These are phyloP conservation scores for Nylanderia fulva DNA, from an alignment of 1,140 invertebrate species.

Conservation along the genomic window DNA sequence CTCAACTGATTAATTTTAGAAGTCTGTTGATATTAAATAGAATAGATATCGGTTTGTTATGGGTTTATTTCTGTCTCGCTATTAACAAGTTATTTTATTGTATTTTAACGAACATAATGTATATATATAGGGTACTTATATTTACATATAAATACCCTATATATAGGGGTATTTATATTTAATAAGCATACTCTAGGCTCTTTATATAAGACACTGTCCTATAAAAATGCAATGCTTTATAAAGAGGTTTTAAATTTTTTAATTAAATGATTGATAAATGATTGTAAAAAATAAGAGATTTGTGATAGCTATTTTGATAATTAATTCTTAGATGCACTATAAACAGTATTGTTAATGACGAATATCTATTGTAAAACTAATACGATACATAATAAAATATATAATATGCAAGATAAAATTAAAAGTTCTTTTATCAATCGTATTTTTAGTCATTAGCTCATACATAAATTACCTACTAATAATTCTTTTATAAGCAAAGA, in stretches of 20 bases:
- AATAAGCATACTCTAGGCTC: background rate
- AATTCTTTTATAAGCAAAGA: slow-evolving; percentile 17
- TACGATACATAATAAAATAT: background rate
- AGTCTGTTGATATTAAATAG: background rate
- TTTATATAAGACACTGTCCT: background rate
- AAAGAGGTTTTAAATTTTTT: too few relatives aligned
- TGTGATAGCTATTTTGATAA: background rate
- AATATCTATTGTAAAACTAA: background rate
- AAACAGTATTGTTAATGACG: background rate
- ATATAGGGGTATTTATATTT: too few relatives aligned
- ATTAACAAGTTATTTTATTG: background rate
- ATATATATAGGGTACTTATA: too few relatives aligned
- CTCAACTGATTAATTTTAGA: slow-evolving; percentile 15
- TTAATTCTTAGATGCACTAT: background rate
- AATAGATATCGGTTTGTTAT: background rate
- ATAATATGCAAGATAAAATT: background rate
- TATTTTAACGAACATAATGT: background rate
- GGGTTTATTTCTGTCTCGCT: slow-evolving; percentile 17
- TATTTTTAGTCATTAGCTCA: background rate
- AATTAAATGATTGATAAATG: too few relatives aligned
- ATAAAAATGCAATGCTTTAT: background rate
- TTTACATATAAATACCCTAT: too few relatives aligned
- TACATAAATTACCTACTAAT: background rate
- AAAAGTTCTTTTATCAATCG: background rate
- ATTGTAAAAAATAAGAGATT: background rate